Evolutionary conservation across 2,113 vertebrate species (phyloP), one percentile per base, ranked within the genome.

Genomic region (Oncorhynchus mykiss): DNA sequence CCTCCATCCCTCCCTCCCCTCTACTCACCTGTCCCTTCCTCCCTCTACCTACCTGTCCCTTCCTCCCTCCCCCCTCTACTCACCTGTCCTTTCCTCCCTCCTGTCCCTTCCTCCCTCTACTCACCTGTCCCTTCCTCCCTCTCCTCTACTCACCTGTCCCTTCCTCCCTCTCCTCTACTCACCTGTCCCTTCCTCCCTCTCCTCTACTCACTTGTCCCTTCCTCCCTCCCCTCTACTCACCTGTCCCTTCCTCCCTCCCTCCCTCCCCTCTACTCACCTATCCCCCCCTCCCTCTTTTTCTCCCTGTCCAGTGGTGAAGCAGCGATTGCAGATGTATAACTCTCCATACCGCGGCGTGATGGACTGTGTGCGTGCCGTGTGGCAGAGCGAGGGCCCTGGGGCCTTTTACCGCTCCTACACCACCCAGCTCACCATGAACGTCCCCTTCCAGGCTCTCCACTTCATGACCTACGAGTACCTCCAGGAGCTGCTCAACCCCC

Each of bases 331-430:
- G 95, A 99, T 99, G 98, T 99, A 96, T 92, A 99, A 99, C 84
- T 99, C 98, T 0, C 98, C 98, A 0, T 99, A 99, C 93, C 93
- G 94, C 20, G 91, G 95, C 70, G 97, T 98, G 84, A 93, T 93
- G 82, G 97, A 99, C 95, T 99, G 98, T 93, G 92, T 98, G 18
- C 93, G 95, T 70, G 94, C 96, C 39, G 92, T 99, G 89, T 98
- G 97, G 96, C 94, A 72, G 78, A 96, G 94, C 0, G 98, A 99
- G 92, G 98, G 98, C 78, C 84, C 94, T 0, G 93, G 94, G 49
- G 98, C 98, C n/a, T 99, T 99, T 89, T 99, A 99, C 90, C 96
- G 98, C 92, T 99, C 97, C 94, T 99, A 99, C 92, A 96, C 98
- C 81, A 99, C 97, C 73, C 98, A 99, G 94, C 96, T 99, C 80